phyloP scores from a whole-genome alignment of 37 sponge, comb jelly and placozoan species.

The Petrosia ficiformis region DNA sequence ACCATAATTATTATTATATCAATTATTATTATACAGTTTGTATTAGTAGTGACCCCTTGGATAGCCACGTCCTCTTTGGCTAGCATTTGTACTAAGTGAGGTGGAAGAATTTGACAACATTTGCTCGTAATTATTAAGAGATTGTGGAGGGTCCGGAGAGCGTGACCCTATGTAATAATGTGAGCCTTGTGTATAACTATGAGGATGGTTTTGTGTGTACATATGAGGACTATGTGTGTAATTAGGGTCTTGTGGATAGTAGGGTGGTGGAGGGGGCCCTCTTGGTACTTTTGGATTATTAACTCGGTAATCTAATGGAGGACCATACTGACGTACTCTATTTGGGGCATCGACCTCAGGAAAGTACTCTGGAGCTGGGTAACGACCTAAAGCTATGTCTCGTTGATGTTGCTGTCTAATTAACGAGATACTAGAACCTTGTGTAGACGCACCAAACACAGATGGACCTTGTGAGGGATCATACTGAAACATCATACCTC shows the following conservation, averaged over 20 bases:
- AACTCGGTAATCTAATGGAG: neutral
- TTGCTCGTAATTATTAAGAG: neutral
- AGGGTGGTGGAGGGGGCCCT: neutral
- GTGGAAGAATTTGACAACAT: conserved; percentile 34
- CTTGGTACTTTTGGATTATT: neutral
- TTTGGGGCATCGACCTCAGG: neutral
- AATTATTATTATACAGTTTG: neutral
- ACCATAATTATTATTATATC: neutral
- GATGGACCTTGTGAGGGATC: conserved; percentile 32
- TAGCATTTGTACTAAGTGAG: conserved; percentile 23
- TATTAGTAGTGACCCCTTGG: neutral
- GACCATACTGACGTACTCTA: neutral
- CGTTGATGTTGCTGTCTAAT: conserved; percentile 14
- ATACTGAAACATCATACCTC: neutral
- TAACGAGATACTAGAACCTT: conserved; percentile 13
- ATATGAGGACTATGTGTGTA: neutral
- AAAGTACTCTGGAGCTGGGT: neutral
- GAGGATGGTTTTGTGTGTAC: neutral
- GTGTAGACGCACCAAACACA: conserved; percentile 28
- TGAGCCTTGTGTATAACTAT: neutral
- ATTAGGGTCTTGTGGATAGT: neutral
- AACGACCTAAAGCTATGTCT: neutral
- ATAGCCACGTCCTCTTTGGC: neutral
- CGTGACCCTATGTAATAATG: too few species aligned
- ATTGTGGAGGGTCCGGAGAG: neutral